Conservation (phyloP, 2,113 vertebrate genomes). For the human (Homo sapiens) region DNA sequence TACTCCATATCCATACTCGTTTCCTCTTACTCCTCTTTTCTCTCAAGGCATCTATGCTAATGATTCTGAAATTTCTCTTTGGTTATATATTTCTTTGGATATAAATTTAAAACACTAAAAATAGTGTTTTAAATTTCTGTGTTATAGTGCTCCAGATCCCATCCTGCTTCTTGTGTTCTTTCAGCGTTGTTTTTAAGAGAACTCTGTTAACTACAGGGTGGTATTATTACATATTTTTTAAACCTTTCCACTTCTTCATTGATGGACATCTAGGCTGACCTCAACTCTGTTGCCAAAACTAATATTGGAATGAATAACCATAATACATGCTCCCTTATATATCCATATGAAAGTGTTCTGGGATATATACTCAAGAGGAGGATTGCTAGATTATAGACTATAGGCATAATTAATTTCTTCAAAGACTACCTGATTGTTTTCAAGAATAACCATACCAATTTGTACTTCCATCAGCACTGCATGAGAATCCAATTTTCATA, state of each 20-base stretch:
- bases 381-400: background rate
- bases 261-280: no score
- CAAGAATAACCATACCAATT: background rate
- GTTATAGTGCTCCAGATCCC: background rate
- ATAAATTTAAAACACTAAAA: no score
- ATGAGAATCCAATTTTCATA: background rate
- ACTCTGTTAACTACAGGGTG: background rate
- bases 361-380: background rate
- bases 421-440: background rate
- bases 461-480: background rate
- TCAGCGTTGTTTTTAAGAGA: background rate
- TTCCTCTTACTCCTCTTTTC: background rate
- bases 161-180: background rate
- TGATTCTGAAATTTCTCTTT: background rate
- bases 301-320: no score
- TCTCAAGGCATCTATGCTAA: background rate
- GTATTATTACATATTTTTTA: background rate
- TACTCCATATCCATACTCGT: background rate
- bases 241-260: background rate
- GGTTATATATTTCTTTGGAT: no score
- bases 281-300: background rate
- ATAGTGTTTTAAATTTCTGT: background rate
- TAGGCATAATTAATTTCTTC: background rate
- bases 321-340: background rate
- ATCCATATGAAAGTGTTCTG: background rate